These are phyloP conservation scores for Siphamia tubifer DNA, from an alignment of 2,113 vertebrate genomes.

Conservation along the genomic window DNA sequence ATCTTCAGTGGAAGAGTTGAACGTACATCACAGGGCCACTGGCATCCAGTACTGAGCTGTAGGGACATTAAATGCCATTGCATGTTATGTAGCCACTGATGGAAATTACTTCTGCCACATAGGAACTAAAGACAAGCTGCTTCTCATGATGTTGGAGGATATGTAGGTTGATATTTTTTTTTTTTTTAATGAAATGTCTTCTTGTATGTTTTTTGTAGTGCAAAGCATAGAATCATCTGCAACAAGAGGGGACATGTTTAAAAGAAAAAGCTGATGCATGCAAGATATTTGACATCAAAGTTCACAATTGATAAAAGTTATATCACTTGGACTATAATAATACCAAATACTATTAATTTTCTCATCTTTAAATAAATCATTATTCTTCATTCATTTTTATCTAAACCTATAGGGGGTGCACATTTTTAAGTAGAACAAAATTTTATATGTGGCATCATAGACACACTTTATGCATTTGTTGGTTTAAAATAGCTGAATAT, in stretches of 20 bases:
- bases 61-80: constrained; percentile 76
- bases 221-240: neutral
- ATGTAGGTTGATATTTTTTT: constrained; percentile 35
- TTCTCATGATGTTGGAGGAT: constrained; percentile 49
- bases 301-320: too few species aligned
- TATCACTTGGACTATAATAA: too few species aligned
- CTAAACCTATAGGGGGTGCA: too few species aligned
- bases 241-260: neutral
- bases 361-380: too few species aligned
- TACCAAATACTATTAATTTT: too few species aligned
- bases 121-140: constrained; percentile 65
- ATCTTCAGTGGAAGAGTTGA: constrained; percentile 64
- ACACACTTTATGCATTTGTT: too few species aligned
- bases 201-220: constrained; percentile 12
- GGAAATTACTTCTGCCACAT: constrained; percentile 66
- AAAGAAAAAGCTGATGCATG: too few species aligned
- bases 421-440: too few species aligned
- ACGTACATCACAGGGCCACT: constrained; percentile 62
- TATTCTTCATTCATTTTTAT: too few species aligned
- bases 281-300: too few species aligned
- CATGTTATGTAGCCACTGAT: constrained; percentile 64
- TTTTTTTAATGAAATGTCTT: constrained; percentile 26
- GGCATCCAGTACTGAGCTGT: constrained; percentile 62
- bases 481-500: too few species aligned
- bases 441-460: too few species aligned